Evolutionary conservation across 2,113 vertebrate species (phyloP), one percentile per base, ranked within the genome.

Genomic region (Chamaea fasciata): DNA sequence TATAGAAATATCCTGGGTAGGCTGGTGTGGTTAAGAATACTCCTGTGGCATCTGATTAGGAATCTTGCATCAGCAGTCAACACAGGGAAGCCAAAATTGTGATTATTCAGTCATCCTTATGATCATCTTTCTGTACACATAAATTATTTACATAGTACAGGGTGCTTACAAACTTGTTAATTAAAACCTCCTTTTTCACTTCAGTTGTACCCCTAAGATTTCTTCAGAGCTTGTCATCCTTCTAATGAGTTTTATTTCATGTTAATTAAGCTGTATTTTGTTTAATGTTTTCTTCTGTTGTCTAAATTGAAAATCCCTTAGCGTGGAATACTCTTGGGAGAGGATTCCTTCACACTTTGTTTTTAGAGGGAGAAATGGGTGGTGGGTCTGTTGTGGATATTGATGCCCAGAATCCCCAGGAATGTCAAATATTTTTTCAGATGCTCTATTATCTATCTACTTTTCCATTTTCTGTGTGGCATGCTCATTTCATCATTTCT

Each of bases 81-180:
- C n/a, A 59, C 20, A 81, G 47, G 47, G 56, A 76, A 91, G 68
- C 20, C 50, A 95, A 85, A 94, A 88, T 39, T 1, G 30, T 92
- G 63, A 83, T 92, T 95, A 81, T 69, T 83, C 62, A 87, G 57
- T 93, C 60, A 89, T 83, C 69, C 69, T 86, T 80, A 76, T 76
- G 74, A 91, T 94, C 46, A 33, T 63, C 68, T 85, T 95, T 95
- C 71, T 77, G 91, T 91, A 87, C 8, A 56, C 24, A 69, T 95
- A 22, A 92, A 95, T 96, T 89, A 94, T 95, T 96, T 91, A 91
- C 92, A 42, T 76, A 56, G 37, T 84, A 46, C 47, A 76, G 60
- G 60, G 20, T 87, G 69, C 68, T 95, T 96, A 81, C 67, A 90
- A 28, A 52, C 62, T 87, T 94, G 56, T 70, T 96, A 78, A 92